Evolutionary conservation across 2,888 invertebrate genomes (phyloP).

Genomic region (Lithophane semibrunnea): DNA sequence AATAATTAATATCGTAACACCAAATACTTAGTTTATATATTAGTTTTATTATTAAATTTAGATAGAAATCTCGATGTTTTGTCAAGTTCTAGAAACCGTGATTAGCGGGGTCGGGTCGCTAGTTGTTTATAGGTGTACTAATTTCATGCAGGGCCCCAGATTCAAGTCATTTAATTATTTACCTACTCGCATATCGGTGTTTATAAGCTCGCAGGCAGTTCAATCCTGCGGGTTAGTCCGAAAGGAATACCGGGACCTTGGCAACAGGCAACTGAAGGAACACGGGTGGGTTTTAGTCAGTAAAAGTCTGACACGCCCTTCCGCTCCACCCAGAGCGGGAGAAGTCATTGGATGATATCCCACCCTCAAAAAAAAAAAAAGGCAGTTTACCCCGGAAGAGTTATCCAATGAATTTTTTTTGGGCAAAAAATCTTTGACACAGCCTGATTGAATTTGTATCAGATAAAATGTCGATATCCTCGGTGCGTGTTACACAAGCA

Average conservation of each 20-base stretch:
- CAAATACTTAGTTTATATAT: too few relatives aligned
- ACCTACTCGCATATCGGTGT: conserved; percentile 15
- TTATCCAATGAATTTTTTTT: conserved; percentile 19
- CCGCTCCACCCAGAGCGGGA: too few relatives aligned
- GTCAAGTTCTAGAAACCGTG: neutral
- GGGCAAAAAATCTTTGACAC: conserved; percentile 9
- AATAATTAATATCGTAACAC: too few relatives aligned
- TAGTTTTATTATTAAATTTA: too few relatives aligned
- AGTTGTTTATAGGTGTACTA: neutral
- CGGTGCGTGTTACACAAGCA: conserved; percentile 9
- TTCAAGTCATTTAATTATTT: conserved; percentile 11
- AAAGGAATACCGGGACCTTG: too few relatives aligned
- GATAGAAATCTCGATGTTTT: neutral
- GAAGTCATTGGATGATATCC: too few relatives aligned
- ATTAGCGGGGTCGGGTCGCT: neutral
- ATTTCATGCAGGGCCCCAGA: neutral
- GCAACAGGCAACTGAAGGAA: too few relatives aligned
- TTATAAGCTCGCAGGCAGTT: neutral
- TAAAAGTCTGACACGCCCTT: too few relatives aligned
- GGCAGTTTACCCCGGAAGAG: conserved; percentile 12
- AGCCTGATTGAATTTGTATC: conserved; percentile 52
- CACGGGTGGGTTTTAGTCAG: too few relatives aligned
- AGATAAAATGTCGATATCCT: conserved; percentile 48
- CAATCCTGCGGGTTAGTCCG: too few relatives aligned
- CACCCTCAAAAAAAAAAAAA: too few relatives aligned